Evolutionary conservation across 2,113 vertebrate genomes (phyloP), one percentile per base, ranked within the genome.

Genomic region (Proteles cristata): DNA sequence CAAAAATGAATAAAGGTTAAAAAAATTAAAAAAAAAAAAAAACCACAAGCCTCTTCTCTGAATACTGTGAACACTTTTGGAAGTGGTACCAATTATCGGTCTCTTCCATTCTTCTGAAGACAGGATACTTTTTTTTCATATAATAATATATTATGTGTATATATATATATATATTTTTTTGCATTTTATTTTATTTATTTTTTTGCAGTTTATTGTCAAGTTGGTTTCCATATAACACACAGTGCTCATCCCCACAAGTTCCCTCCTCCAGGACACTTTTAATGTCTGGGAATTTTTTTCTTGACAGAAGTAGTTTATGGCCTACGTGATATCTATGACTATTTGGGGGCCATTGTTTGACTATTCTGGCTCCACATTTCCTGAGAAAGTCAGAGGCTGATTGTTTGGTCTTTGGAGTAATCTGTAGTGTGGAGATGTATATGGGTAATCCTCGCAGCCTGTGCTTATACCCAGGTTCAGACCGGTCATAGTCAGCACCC

Each of bases 61-160:
- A 86, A 94, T 55, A 81, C 11, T 2, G 25, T 81, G 81, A 89
- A 35, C 8, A 43, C 5, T 39, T 95, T 80, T 85, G 33, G 12
- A 66, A 93, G 33, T 61, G 19, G 12, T 68, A 28, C 1, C 31
- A 69, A 65, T 25, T 95, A 65, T 89, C 8, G 39, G 3, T 88
- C 26, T 91, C 35, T 58, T 68, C 16, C n/a, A 16, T 93, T 93
- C 31, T 92, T 97, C 68, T 48, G 43, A 93, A 53, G 39, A 55
- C 4, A 90, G 35, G 3, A 81, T 48, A 53, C 5, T 69, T 93
- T 83, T 43, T 39, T 39, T 39, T 39, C 39, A 39, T 39, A 39
- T 39, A 39, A 39, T 39, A 39, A 39, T 39, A 39, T 39, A 39
- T 39, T 39, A 39, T 39, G 39, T 39, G 4, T 39, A 39, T 39